Evolutionary conservation across 2,113 vertebrate species (phyloP).

Genomic region (Calypte anna): DNA sequence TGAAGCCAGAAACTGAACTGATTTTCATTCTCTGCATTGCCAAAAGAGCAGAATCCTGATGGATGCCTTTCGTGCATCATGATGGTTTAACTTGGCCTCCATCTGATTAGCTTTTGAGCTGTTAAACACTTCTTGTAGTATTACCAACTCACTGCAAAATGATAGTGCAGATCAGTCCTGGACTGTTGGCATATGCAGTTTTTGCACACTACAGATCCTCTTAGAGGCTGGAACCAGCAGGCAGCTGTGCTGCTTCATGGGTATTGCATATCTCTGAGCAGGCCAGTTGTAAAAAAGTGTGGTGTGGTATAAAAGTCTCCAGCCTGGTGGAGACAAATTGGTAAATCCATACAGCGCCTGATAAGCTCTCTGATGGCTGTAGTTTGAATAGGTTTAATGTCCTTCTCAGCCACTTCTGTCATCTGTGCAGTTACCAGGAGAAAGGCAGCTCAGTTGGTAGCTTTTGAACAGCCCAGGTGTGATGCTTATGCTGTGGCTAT

Average conservation of each 20-base stretch:
- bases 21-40: neutral
- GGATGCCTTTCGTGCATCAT: neutral
- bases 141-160: constrained; percentile 24
- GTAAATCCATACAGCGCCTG: neutral
- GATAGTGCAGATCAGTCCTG: constrained; percentile 18
- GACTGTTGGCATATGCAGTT: neutral
- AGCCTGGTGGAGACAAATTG: neutral
- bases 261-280: neutral
- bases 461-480: neutral
- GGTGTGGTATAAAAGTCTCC: neutral
- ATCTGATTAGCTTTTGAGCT: constrained; percentile 18
- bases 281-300: neutral
- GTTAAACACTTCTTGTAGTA: constrained; percentile 25
- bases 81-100: constrained; percentile 21
- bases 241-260: neutral
- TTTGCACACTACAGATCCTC: neutral
- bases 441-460: neutral
- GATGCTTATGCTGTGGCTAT: neutral
- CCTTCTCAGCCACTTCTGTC: neutral
- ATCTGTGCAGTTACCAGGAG: neutral
- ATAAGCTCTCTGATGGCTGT: neutral
- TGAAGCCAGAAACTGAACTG: neutral
- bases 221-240: neutral
- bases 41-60: neutral
- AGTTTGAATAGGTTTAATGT: neutral